Evolutionary conservation across 2,888 invertebrate species (phyloP), one percentile per base, ranked within the genome.

Genomic region (Eupithecia insigniata): DNA sequence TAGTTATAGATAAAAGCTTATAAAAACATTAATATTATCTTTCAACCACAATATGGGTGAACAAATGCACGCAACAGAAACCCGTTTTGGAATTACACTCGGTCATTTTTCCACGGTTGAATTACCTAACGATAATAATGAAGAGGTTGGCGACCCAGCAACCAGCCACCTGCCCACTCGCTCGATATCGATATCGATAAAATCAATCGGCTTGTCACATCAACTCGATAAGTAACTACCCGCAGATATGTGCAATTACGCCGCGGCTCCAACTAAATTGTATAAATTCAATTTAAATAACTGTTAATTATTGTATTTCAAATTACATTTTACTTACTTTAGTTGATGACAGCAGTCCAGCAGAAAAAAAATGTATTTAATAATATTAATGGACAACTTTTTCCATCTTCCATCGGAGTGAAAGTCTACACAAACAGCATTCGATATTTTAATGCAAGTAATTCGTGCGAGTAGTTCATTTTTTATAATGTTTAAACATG

Each of bases 121-220:
- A 81, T 82, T 81, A 82, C 81, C 79, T 81, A 81, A 82, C 80
- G 77, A 78, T 83, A 78, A 77, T 75, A 78, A 78, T 70, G 70
- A 73, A 67, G 74, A 66, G 71, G 71, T 71, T 70, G 72, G 51
- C 70, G 67, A 77, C 74, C 73, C 76, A 51, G 79, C 70, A 76
- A 78, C 77, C 79, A 77, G 78, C 76, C 68, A 78, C 78, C 79
- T 80, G 79, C 76, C 69, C 70, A 67, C 72, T 61, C 72, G 61
- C 70, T 71, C 75, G 70, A 73, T 78, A 78, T 76, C 77, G 66
- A 76, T 79, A 81, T 80, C 81, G 76, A 78, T 78, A 79, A 75
- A 78, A 79, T 79, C 79, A 76, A 76, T 77, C 77, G 79, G 72
- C 70, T 77, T 78, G 80, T 81, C 81, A 80, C 81, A 80, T 79